Conservation (phyloP, 2,113 vertebrate species). For the Scopus umbretta region DNA sequence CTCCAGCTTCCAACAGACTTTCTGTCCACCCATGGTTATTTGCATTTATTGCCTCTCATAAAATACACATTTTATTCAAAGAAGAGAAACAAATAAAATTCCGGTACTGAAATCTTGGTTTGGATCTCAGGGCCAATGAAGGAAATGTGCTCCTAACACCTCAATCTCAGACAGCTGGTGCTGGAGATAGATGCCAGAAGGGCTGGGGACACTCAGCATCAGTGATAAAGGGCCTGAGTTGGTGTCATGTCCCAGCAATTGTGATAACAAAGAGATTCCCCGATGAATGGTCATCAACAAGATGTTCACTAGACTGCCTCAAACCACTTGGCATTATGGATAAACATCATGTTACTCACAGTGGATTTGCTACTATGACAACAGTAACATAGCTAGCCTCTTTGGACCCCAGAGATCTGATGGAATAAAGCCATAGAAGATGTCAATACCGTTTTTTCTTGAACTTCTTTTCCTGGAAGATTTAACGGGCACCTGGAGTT, state of each 20-base stretch:
- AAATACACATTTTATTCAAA: constrained; percentile 12
- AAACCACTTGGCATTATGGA: background rate
- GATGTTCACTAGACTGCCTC: background rate
- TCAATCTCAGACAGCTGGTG: background rate
- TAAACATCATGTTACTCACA: background rate
- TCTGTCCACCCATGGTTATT: background rate
- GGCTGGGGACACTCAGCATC: background rate
- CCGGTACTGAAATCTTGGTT: background rate
- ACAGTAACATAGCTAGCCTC: background rate
- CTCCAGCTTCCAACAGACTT: background rate
- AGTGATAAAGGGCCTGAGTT: background rate
- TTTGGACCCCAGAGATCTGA: background rate
- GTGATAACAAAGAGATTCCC: background rate
- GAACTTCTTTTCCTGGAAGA: background rate
- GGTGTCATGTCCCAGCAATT: background rate
- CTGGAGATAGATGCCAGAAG: background rate
- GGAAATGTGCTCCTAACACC: constrained; percentile 1
- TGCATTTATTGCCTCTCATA: background rate
- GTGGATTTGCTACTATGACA: background rate
- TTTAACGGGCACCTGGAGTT: background rate
- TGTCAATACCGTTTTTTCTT: background rate
- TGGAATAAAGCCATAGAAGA: background rate
- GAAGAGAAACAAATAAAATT: background rate
- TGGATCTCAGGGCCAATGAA: background rate
- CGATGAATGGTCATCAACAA: background rate